Base-by-base conservation (phyloP, 2,888 invertebrate genomes). In the Spicauda simplicius region DNA sequence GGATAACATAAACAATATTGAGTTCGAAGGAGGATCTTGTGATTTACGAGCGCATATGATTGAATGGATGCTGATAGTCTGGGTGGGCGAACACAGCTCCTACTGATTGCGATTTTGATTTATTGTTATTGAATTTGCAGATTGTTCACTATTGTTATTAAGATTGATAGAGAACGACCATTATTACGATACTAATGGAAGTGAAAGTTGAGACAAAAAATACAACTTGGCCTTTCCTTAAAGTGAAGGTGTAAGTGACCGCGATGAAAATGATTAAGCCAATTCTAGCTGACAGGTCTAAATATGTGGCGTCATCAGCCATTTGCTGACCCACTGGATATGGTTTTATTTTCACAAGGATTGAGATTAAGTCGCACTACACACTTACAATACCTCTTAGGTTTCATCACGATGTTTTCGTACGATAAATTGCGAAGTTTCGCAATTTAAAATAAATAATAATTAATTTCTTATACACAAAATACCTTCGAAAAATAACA, bases 71-170 rank as follows among this genome's bases (percentile, higher is more conserved):
- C 74, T 72, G 75, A 68, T 62, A 53, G 57, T 53, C 73, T 60
- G 71, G 71, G 77, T 79, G 81, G 80, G 80, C 75, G 80, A 76
- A 79, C 77, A 77, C 56, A 58, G 70, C 76, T 78, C 71, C 77
- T 77, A 81, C 83, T 82, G 79, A 83, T 80, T 73, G 76, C 69
- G 78, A 64, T 64, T 58, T 58, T 82, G 85, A 87, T 86, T 84
- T 85, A 87, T 86, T 73, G 80, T 80, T 79, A 84, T 84, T 81
- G 78, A 81, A 80, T 80, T 80, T 74, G 80, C 82, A 78, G 50
- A 62, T 52, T 58, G 45, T 68, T 20, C 37, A 53, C 64, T 58
- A 64, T 60, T 69, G 62, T 55, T 68, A 53, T 68, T 68, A 54
- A 37, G 64, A 69, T 69, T 57, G 55, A 69, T 57, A 54, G 14